Percentiles rank a stretch among this genome's conserved stretches.
These are phyloP conservation scores for Drosophila lacteicornis DNA, from an alignment of 1,140 invertebrate genomes.

Conservation along the genomic window DNA sequence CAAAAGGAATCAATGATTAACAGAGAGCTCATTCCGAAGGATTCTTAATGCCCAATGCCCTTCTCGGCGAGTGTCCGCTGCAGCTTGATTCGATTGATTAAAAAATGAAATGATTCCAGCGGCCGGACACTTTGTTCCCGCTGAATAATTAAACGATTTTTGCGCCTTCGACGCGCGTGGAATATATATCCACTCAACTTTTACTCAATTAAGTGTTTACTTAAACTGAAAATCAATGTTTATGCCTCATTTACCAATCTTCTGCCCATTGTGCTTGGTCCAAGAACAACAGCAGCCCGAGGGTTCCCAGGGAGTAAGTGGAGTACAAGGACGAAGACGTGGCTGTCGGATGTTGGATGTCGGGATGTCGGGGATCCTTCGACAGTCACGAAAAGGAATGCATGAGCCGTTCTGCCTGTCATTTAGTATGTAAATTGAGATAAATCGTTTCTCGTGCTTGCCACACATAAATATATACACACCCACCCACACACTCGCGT, in stretches of 20 bases:
- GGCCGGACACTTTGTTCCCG: slow-evolving; percentile 44
- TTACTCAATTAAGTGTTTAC: slow-evolving; percentile 75
- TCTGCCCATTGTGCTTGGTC: slow-evolving; percentile 52
- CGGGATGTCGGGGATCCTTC: slow-evolving; percentile 35
- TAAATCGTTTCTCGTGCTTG: slow-evolving; percentile 82
- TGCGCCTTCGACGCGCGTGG: slow-evolving; percentile 29
- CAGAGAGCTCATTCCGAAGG: neutral
- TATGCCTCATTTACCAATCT: slow-evolving; percentile 67
- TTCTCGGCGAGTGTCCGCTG: slow-evolving; percentile 6
- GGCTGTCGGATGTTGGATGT: slow-evolving; percentile 33
- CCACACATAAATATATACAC: slow-evolving; percentile 56
- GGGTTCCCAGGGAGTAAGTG: slow-evolving; percentile 5
- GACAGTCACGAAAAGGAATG: slow-evolving; percentile 62
- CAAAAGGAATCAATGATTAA: slow-evolving; percentile 18
- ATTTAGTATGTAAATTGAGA: slow-evolving; percentile 83
- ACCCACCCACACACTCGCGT: slow-evolving; percentile 11
- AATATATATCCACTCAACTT: slow-evolving; percentile 53
- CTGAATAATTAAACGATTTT: slow-evolving; percentile 53
- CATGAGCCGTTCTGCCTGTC: slow-evolving; percentile 76
- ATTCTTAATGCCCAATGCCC: slow-evolving; percentile 12
- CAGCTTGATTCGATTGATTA: slow-evolving; percentile 42
- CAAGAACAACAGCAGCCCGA: slow-evolving; percentile 24
- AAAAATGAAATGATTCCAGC: slow-evolving; percentile 45
- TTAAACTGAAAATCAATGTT: slow-evolving; percentile 76
- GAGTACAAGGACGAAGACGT: slow-evolving; percentile 41